phyloP scores from a whole-genome alignment of 1,140 invertebrate genomes.

The Drosophila mojavensis region DNA sequence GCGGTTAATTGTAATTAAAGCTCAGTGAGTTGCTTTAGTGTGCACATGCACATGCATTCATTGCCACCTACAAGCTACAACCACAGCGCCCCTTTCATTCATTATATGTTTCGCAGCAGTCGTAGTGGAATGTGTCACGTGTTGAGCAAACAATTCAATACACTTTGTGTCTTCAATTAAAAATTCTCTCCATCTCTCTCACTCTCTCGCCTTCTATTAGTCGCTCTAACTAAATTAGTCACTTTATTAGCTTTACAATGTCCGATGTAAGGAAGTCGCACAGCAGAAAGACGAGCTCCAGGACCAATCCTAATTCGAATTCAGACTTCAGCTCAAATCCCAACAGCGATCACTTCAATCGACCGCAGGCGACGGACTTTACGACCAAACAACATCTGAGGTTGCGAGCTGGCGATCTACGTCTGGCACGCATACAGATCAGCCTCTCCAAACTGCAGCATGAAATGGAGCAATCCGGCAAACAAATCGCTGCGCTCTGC shows the following conservation, averaged over 20 bases:
- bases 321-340: background rate
- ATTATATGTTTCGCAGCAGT: conserved; percentile 31
- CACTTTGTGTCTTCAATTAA: background rate
- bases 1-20: conserved; percentile 80
- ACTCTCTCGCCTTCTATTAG: too few species aligned
- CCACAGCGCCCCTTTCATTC: background rate
- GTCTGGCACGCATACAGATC: conserved; percentile 56
- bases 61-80: conserved; percentile 15
- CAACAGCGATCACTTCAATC: conserved; percentile 3
- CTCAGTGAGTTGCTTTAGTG: conserved; percentile 63
- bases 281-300: background rate
- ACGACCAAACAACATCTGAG: conserved; percentile 52
- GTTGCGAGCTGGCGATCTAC: conserved; percentile 59
- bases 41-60: conserved; percentile 41
- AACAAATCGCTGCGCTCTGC: conserved; percentile 45
- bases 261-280: conserved; percentile 2
- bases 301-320: background rate
- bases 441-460: conserved; percentile 43
- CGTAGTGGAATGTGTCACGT: conserved; percentile 52
- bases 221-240: too few species aligned
- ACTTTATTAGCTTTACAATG: background rate
- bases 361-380: conserved; percentile 41
- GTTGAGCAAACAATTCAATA: conserved; percentile 48
- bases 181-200: background rate
- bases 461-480: conserved; percentile 56